Conservation (phyloP, 2,797 vertebrate species). For the Pangasius sanitwongsei region DNA sequence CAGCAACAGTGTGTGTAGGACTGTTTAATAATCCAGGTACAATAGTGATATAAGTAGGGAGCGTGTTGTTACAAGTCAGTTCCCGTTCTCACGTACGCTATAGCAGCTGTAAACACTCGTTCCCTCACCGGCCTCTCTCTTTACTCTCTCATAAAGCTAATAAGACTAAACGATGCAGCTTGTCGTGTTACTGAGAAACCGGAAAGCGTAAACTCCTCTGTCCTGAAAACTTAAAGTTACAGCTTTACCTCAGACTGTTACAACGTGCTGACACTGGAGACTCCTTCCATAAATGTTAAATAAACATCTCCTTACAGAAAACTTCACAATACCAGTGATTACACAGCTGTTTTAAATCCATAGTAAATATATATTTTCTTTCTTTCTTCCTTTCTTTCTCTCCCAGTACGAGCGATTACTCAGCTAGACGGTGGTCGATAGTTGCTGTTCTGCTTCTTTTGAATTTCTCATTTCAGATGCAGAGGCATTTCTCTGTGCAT, state of each 20-base stretch:
- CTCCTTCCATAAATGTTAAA: background rate
- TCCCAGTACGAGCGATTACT: background rate
- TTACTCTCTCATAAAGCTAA: too few species aligned
- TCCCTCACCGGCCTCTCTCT: background rate
- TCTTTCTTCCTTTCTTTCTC: background rate
- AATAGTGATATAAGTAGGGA: background rate
- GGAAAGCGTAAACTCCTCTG: too few species aligned
- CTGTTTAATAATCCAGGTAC: too few species aligned
- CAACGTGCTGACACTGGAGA: background rate
- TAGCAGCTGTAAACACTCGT: too few species aligned
- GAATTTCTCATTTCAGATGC: constrained; percentile 51
- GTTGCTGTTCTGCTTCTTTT: constrained; percentile 35
- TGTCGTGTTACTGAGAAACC: too few species aligned
- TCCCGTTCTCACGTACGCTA: too few species aligned
- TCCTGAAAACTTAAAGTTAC: too few species aligned
- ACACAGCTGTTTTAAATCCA: too few species aligned
- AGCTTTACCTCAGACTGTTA: background rate
- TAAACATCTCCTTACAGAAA: too few species aligned
- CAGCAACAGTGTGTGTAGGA: background rate
- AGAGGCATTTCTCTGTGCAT: constrained; percentile 30
- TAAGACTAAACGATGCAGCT: too few species aligned
- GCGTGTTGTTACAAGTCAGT: background rate
- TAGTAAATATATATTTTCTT: too few species aligned
- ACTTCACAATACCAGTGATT: too few species aligned
- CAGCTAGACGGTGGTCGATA: constrained; percentile 25